Conservation (phyloP, 1,140 invertebrate genomes). For the Polypedilum vanderplanki region DNA sequence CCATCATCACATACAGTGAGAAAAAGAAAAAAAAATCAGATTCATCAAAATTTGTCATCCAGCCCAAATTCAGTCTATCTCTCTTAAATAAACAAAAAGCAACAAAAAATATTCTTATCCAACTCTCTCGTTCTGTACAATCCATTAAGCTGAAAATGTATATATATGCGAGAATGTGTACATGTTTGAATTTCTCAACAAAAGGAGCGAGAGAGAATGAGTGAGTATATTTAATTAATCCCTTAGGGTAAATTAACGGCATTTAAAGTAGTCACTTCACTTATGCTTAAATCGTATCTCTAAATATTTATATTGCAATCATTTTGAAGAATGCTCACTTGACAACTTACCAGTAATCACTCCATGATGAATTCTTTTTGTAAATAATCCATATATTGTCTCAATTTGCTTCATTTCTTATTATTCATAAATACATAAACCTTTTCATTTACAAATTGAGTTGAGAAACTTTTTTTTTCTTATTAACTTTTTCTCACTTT, state of each 20-base stretch:
- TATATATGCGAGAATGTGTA: too few species aligned
- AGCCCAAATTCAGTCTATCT: too few species aligned
- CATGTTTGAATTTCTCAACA: too few species aligned
- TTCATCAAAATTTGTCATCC: too few species aligned
- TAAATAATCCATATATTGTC: neutral
- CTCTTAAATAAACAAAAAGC: too few species aligned
- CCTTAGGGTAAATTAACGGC: neutral
- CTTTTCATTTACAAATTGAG: neutral
- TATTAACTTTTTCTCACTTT: neutral
- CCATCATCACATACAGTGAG: too few species aligned
- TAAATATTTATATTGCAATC: neutral
- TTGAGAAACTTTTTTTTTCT: neutral
- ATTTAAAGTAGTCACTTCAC: conserved; percentile 18
- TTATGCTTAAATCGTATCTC: neutral
- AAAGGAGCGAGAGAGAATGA: neutral
- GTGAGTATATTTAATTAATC: conserved; percentile 19
- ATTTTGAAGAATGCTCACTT: neutral
- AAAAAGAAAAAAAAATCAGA: too few species aligned
- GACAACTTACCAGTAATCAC: conserved; percentile 1
- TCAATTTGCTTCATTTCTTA: conserved; percentile 16
- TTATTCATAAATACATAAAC: neutral
- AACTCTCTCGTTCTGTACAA: too few species aligned
- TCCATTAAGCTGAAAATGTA: too few species aligned
- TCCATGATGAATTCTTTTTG: conserved; percentile 6
- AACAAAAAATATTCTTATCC: too few species aligned